Base-by-base conservation (phyloP, 1,140 invertebrate species). In the Lordiphosa clarofinis region DNA sequence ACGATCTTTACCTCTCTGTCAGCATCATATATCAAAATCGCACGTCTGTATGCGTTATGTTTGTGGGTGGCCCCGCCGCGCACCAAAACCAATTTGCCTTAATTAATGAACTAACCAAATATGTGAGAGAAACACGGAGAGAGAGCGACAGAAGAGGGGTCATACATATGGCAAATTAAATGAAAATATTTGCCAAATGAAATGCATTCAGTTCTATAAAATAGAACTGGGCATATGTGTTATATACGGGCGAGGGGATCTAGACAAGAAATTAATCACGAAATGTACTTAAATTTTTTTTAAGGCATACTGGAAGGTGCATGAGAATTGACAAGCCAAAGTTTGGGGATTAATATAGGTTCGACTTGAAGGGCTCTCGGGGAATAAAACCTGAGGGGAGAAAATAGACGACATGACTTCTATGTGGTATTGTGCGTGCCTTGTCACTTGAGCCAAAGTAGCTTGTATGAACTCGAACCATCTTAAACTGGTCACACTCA, bases 1-100 rank as follows among this genome's bases (percentile, higher is more conserved):
- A 66, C 52, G 52, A 66, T 57, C 53, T 19, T 48, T 36, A 42
- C 24, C 43, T 37, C 52, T 13, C 46, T 31, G 44, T 13, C 24
- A 28, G 24, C 39, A 86, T 84, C 78, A 84, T 84, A 59, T 73
- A 78, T 84, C 65, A 84, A 86, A 86, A 84, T 84, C 78, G 75
- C 78, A 84, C 78, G 78, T 76, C 13, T 39, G 13, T 13, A 40
- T 62, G 56, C 56, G 53, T 48, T 53, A 56, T 42, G 64, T 55
- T 66, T 57, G 78, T 78, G 78, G 78, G 78, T 86, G 78, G 78
- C 55, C 66, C 13, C 38, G 12, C 1, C 19, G 12, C 52, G 13
- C 4, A 42, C 21, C 40, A 50, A 50, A n/a, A 36, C 68, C 47
- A 81, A 82, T 52, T 56, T 21, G 56, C 11, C 75, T 72, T 62